Evolutionary conservation across 2,888 invertebrate genomes (phyloP).

Genomic region (Pollenia griseotomentosa): DNA sequence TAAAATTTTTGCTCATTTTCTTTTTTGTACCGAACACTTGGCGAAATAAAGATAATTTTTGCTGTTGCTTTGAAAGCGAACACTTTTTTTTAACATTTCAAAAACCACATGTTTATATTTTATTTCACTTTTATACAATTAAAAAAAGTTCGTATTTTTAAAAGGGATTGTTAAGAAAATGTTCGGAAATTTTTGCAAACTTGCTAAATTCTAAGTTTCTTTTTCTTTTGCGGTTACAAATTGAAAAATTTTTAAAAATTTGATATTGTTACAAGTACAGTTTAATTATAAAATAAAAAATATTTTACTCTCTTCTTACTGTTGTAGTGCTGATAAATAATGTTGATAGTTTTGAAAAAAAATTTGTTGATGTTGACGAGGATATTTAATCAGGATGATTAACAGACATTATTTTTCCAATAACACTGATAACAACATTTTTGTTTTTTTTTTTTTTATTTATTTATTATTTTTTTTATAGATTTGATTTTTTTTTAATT

Average conservation of each 20-base stretch:
- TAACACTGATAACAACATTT: background rate
- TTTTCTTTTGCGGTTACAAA: background rate
- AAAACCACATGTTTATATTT: no score
- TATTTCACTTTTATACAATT: no score
- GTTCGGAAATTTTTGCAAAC: no score
- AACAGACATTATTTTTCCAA: constrained; percentile 33
- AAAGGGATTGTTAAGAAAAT: no score
- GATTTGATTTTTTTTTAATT: background rate
- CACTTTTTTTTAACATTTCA: no score
- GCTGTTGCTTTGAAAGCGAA: no score
- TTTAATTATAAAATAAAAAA: background rate
- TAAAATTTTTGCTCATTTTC: no score
- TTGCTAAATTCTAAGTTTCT: no score
- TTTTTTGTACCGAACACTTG: no score
- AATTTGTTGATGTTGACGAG: constrained; percentile 31
- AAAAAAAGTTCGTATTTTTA: no score
- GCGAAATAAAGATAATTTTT: no score
- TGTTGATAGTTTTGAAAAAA: constrained; percentile 25
- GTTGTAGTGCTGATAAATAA: constrained; percentile 36
- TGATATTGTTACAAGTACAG: background rate
- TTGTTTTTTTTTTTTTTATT: background rate
- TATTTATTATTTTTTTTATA: constrained; percentile 1
- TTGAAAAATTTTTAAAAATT: background rate
- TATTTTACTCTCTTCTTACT: constrained; percentile 28
- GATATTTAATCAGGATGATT: constrained; percentile 13